These are phyloP conservation scores for Ailuropoda melanoleuca DNA, from an alignment of 2,113 vertebrate species.

Conservation along the genomic window DNA sequence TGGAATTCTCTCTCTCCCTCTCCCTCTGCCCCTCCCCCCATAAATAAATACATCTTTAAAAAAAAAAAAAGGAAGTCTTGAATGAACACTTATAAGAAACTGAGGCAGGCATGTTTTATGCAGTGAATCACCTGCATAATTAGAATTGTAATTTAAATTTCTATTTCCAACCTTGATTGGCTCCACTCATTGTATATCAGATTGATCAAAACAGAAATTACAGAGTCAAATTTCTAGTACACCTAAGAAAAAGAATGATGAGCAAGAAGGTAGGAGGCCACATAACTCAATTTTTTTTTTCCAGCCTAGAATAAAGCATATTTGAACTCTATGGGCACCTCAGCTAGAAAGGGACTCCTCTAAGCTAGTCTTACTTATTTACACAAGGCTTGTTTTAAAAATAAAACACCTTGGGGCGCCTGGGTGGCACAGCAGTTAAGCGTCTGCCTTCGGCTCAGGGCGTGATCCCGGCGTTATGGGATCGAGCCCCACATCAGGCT, in stretches of 20 bases:
- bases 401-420: background rate
- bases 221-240: conserved; percentile 28
- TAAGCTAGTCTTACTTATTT: background rate
- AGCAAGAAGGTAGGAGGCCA: background rate
- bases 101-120: background rate
- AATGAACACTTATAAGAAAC: background rate
- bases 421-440: no score
- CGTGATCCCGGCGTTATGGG: no score
- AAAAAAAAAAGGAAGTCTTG: background rate
- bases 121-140: background rate
- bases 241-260: background rate
- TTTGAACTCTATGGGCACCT: background rate
- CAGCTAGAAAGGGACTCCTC: background rate
- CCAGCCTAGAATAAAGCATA: background rate
- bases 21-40: background rate
- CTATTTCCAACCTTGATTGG: background rate
- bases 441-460: no score
- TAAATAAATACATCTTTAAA: background rate
- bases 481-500: no score
- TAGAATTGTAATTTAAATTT: conserved; percentile 33
- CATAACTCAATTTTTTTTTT: background rate
- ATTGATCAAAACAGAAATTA: conserved; percentile 55
- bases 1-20: background rate
- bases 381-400: background rate
- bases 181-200: background rate